A percentile compares a stretch with the other conserved stretches of the same genome.
phyloP scores from a whole-genome alignment of 2,797 vertebrate species.

The Coranthus polyacanthus region DNA sequence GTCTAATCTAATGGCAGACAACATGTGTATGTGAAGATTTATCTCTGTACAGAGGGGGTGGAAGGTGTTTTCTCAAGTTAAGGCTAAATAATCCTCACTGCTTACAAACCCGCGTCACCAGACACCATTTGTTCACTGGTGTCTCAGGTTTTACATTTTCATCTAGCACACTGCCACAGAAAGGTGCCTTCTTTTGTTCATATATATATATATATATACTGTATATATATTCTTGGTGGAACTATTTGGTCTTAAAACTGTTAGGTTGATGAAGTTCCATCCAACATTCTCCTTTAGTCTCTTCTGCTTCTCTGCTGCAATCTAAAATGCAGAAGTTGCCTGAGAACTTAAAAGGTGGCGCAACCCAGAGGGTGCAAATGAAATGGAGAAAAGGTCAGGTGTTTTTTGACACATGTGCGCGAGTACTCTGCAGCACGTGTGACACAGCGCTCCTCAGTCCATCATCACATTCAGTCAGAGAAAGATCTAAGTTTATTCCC shows the following conservation, averaged over 20 bases:
- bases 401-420: conserved; percentile 8
- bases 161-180: too few relatives aligned
- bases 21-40: conserved; percentile 16
- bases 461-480: conserved; percentile 9
- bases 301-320: conserved; percentile 14
- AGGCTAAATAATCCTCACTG: conserved; percentile 22
- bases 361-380: conserved; percentile 27
- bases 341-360: conserved; percentile 31
- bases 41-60: conserved; percentile 19
- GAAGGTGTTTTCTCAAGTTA: conserved; percentile 30
- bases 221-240: too few relatives aligned
- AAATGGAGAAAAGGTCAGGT: conserved; percentile 47
- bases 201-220: too few relatives aligned
- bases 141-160: neutral
- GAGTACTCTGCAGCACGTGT: conserved; percentile 20
- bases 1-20: conserved; percentile 36
- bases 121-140: conserved; percentile 17
- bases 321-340: conserved; percentile 21
- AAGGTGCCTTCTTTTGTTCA: too few relatives aligned
- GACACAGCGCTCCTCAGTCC: conserved; percentile 22
- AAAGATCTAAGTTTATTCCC: conserved; percentile 19
- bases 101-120: conserved; percentile 32
- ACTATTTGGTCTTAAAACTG: too few relatives aligned
- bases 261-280: too few relatives aligned
- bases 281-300: conserved; percentile 4